These are phyloP conservation scores for Mormyrus proboscirostris DNA, from an alignment of 2,797 vertebrate genomes.

Conservation along the genomic window DNA sequence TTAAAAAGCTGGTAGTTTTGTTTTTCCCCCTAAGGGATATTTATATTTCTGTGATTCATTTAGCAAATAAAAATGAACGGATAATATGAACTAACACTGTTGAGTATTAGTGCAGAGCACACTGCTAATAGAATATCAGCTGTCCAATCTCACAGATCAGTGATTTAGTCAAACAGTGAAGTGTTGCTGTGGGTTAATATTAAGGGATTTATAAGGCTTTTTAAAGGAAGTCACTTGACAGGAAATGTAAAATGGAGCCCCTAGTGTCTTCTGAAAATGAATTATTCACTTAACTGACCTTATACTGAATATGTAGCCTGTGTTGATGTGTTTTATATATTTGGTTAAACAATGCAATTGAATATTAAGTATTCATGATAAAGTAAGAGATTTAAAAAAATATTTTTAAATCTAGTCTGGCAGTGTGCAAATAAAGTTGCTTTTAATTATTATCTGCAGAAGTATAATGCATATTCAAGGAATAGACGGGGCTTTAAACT, in stretches of 20 bases:
- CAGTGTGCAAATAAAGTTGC: not conserved
- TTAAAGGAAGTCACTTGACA: not conserved
- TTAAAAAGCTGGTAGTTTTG: not conserved
- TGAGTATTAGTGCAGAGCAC: not conserved
- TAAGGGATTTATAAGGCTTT: not conserved
- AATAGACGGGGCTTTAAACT: not conserved
- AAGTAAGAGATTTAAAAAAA: not conserved
- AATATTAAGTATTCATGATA: not conserved
- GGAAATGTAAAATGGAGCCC: not conserved
- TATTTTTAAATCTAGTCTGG: not conserved
- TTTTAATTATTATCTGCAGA: not conserved
- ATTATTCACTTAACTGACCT: constrained; percentile 8
- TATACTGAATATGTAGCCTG: not conserved
- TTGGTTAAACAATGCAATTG: constrained; percentile 1
- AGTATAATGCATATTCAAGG: not conserved
- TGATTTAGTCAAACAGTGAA: not conserved
- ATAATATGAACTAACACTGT: not conserved
- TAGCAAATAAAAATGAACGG: not conserved
- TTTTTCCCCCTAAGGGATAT: not conserved
- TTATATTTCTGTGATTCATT: not conserved
- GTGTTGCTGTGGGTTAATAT: not conserved
- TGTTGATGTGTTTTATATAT: not conserved
- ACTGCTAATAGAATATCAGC: not conserved
- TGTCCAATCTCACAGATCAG: not conserved
- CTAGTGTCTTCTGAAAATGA: not conserved